phyloP scores from a whole-genome alignment of 2,888 invertebrate species.

The Troglohyphantes excavatus region DNA sequence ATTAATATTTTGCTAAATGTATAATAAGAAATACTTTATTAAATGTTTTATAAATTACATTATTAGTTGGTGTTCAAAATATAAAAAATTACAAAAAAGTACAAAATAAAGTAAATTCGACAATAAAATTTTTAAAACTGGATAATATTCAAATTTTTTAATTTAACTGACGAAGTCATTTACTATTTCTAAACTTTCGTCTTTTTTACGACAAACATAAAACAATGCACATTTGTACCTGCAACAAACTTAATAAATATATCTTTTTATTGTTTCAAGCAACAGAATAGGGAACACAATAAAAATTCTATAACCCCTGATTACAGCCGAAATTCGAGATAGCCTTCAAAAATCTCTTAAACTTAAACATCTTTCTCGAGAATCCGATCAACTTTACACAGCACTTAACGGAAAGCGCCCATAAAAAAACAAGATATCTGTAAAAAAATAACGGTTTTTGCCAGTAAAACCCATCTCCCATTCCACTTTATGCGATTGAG shows the following conservation, averaged over 20 bases:
- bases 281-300: neutral
- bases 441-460: neutral
- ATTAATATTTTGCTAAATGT: no score
- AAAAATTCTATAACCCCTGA: conserved; percentile 47
- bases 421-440: neutral
- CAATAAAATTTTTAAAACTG: no score
- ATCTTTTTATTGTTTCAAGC: conserved; percentile 12
- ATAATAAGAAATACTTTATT: no score
- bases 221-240: no score
- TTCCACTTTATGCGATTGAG: conserved; percentile 23
- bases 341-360: neutral
- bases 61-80: no score
- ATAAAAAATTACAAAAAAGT: no score
- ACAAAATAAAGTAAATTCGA: no score
- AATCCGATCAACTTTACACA: conserved; percentile 30
- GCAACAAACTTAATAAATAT: neutral
- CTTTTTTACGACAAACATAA: no score
- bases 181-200: no score
- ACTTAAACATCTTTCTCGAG: conserved; percentile 82
- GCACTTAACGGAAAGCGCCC: conserved; percentile 1
- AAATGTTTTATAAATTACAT: no score
- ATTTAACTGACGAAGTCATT: no score
- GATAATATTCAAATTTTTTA: no score
- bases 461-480: neutral
- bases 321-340: conserved; percentile 10